These are phyloP conservation scores for Capromys pilorides DNA, from an alignment of 2,797 vertebrate genomes.

Conservation along the genomic window DNA sequence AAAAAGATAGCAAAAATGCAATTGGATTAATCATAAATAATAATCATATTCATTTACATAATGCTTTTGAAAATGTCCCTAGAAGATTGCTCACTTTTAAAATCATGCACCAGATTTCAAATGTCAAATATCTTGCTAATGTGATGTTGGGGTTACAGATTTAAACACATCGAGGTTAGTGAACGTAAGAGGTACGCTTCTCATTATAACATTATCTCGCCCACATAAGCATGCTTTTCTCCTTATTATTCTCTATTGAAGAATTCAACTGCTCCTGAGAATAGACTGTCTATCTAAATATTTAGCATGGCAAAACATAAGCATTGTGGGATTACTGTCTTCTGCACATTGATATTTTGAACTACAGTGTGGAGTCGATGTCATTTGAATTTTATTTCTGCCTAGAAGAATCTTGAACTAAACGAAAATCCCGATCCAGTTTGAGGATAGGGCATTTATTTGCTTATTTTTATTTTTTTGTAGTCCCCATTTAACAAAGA, in stretches of 20 bases:
- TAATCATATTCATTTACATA: slow-evolving; percentile 66
- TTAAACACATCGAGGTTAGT: slow-evolving; percentile 68
- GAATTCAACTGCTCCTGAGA: slow-evolving; percentile 51
- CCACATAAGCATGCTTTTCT: slow-evolving; percentile 29
- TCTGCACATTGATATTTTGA: slow-evolving; percentile 57
- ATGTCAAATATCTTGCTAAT: slow-evolving; percentile 56
- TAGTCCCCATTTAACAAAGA: not conserved
- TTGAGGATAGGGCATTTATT: not conserved
- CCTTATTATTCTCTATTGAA: slow-evolving; percentile 51
- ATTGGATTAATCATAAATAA: slow-evolving; percentile 69
- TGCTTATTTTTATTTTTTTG: not conserved
- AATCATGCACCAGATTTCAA: slow-evolving; percentile 62
- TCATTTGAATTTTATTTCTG: slow-evolving; percentile 55
- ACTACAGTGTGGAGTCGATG: slow-evolving; percentile 29
- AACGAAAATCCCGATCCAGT: slow-evolving; percentile 44
- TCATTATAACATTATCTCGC: slow-evolving; percentile 53
- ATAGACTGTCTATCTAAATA: slow-evolving; percentile 60
- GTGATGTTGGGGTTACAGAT: slow-evolving; percentile 64
- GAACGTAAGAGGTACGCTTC: slow-evolving; percentile 58
- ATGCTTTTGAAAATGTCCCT: slow-evolving; percentile 58
- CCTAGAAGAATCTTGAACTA: slow-evolving; percentile 17
- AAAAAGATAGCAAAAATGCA: slow-evolving; percentile 41
- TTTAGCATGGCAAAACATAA: slow-evolving; percentile 53
- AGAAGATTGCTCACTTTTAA: slow-evolving; percentile 64
- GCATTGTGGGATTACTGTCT: slow-evolving; percentile 3